These are phyloP conservation scores for Coenonympha glycerion DNA, from an alignment of 2,888 invertebrate genomes.

Conservation along the genomic window DNA sequence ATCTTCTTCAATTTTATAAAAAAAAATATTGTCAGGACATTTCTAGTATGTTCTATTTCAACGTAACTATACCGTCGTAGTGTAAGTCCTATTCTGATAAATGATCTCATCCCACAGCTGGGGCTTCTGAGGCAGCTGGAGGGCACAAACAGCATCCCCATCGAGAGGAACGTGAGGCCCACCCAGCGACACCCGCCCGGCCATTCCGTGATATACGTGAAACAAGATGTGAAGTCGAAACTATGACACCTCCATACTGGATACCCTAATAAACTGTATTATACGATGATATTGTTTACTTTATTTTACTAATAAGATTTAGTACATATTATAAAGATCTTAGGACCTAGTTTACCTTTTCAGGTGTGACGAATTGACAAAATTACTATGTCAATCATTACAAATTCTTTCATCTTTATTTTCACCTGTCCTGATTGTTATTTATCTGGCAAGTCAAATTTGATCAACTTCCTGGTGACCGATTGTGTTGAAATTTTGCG, in stretches of 20 bases:
- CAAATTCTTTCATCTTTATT: no score
- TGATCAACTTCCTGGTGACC: neutral
- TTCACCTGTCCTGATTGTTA: no score
- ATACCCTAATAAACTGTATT: constrained; percentile 10
- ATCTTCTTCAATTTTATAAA: no score
- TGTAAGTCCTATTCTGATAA: constrained; percentile 1
- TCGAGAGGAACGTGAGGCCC: constrained; percentile 67
- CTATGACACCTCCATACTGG: constrained; percentile 34
- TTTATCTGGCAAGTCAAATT: neutral
- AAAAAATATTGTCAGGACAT: no score
- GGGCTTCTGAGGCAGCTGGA: constrained; percentile 59
- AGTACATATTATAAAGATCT: no score
- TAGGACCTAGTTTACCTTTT: no score
- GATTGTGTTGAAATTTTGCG: no score
- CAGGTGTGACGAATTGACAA: no score
- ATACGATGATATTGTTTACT: neutral
- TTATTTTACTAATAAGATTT: neutral
- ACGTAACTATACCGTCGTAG: no score
- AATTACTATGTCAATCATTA: no score
- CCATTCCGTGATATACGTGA: constrained; percentile 67
- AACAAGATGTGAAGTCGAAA: constrained; percentile 63
- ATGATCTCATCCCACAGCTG: constrained; percentile 44
- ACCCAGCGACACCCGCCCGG: constrained; percentile 69
- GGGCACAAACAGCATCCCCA: constrained; percentile 55
- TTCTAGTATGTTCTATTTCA: constrained; percentile 1